phyloP scores from a whole-genome alignment of 2,888 invertebrate species.

The Eristalinus sepulchralis region DNA sequence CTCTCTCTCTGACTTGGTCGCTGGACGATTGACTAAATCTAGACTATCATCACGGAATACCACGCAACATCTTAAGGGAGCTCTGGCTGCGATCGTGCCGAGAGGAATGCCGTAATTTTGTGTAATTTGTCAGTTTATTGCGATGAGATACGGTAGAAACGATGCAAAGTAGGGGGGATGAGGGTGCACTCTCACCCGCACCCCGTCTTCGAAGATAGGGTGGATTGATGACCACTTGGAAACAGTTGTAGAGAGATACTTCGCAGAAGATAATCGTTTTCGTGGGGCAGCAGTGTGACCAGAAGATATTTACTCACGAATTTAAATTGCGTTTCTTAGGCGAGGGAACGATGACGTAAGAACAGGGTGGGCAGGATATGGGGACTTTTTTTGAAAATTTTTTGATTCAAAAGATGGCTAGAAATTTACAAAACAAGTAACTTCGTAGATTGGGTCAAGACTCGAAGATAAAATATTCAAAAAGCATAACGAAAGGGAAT shows the following conservation, averaged over 20 bases:
- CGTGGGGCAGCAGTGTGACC: neutral
- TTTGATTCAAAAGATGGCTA: too few relatives aligned
- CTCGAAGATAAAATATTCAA: too few relatives aligned
- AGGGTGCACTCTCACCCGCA: neutral
- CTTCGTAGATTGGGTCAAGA: too few relatives aligned
- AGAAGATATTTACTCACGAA: neutral
- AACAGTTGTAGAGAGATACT: neutral
- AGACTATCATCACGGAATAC: neutral
- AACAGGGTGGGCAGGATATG: neutral
- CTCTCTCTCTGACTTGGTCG: neutral
- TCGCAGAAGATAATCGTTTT: neutral
- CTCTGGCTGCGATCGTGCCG: constrained; percentile 12
- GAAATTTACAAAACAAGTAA: too few relatives aligned
- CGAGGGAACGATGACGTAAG: neutral
- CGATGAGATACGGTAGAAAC: neutral
- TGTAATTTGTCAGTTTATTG: constrained; percentile 41
- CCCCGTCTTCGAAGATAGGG: neutral
- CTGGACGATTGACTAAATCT: neutral
- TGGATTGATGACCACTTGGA: constrained; percentile 4
- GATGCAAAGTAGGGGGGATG: neutral
- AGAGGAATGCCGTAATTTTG: constrained; percentile 23
- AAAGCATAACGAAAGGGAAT: too few relatives aligned
- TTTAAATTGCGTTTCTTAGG: neutral
- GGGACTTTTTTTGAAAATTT: too few relatives aligned
- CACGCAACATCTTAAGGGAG: neutral